A percentile compares a stretch with the other conserved stretches of the same genome.
phyloP scores from a whole-genome alignment of 2,888 invertebrate genomes.

The Rhagonycha lutea region DNA sequence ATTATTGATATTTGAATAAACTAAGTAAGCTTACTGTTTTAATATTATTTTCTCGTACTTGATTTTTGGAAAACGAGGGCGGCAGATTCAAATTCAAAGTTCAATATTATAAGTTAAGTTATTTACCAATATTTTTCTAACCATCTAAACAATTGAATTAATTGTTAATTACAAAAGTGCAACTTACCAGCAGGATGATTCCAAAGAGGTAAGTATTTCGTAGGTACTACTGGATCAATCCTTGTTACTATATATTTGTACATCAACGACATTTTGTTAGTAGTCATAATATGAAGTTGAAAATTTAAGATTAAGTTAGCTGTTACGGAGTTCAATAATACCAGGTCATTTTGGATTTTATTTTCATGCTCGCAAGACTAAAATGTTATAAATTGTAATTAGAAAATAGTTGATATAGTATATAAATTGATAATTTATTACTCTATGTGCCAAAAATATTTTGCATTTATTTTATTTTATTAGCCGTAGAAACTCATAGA shows the following conservation, averaged over 20 bases:
- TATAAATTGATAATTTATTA: too few species aligned
- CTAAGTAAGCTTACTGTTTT: too few species aligned
- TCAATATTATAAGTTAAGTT: neutral
- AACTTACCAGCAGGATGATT: conserved; percentile 88
- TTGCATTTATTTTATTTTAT: too few species aligned
- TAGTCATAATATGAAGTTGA: neutral
- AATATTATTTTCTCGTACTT: too few species aligned
- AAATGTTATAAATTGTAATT: neutral
- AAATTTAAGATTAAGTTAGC: neutral
- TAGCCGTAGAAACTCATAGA: too few species aligned
- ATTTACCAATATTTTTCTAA: too few species aligned
- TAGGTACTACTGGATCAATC: conserved; percentile 79
- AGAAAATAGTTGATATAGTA: too few species aligned
- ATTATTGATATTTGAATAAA: too few species aligned
- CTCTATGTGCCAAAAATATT: too few species aligned
- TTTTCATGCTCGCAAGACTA: neutral
- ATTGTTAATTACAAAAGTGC: neutral
- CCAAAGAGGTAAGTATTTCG: conserved; percentile 86
- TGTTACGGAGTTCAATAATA: neutral
- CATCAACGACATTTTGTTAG: conserved; percentile 59
- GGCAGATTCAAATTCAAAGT: neutral
- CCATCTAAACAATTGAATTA: too few species aligned
- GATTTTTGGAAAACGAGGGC: too few species aligned
- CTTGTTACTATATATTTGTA: conserved; percentile 64
- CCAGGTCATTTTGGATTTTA: neutral